These are phyloP conservation scores for Trachurus trachurus DNA, from an alignment of 2,797 vertebrate genomes.

Conservation along the genomic window DNA sequence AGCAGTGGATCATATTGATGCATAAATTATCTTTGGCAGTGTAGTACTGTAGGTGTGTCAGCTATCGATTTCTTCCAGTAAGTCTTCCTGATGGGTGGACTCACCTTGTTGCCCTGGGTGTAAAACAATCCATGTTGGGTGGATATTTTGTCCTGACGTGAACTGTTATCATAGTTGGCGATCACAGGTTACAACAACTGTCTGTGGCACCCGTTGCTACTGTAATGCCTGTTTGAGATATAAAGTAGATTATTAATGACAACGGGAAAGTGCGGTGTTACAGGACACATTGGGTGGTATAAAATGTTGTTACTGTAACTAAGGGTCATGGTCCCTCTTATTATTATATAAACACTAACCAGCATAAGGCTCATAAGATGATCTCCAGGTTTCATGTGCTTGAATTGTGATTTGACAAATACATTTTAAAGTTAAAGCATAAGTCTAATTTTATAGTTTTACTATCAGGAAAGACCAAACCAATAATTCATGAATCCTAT, in stretches of 20 bases:
- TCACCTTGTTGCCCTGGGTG: too few species aligned
- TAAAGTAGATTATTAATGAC: neutral
- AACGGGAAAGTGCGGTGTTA: neutral
- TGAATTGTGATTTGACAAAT: neutral
- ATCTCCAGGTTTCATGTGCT: slow-evolving; percentile 10
- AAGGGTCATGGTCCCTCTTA: neutral
- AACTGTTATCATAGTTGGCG: neutral
- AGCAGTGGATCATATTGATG: neutral
- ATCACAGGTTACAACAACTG: neutral
- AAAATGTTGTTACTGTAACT: neutral
- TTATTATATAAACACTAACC: slow-evolving; percentile 21
- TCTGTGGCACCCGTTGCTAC: neutral
- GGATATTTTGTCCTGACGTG: neutral
- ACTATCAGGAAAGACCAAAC: neutral
- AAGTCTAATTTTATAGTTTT: neutral
- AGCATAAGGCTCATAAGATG: neutral
- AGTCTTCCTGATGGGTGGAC: neutral
- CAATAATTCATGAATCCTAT: neutral
- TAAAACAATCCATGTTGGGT: too few species aligned
- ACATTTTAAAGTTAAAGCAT: neutral
- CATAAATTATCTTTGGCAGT: neutral
- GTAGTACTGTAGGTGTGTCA: neutral
- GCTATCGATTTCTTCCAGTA: neutral
- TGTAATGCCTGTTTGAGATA: neutral
- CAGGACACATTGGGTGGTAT: neutral